These are phyloP conservation scores for Lampris megalopsis DNA, from an alignment of 2,113 vertebrate species.

Conservation along the genomic window DNA sequence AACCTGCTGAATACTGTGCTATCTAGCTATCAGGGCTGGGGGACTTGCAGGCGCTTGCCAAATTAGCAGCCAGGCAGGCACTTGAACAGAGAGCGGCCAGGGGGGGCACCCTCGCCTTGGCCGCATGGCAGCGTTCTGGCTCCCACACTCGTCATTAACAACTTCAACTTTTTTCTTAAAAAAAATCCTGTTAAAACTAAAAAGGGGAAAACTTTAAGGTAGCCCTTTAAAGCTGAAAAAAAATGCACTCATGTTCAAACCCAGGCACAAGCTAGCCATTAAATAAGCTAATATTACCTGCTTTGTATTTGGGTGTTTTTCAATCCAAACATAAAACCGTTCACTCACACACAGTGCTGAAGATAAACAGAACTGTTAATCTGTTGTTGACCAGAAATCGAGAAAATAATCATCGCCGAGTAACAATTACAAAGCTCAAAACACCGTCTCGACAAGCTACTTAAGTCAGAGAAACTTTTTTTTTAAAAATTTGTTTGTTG, in stretches of 20 bases:
- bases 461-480: no score
- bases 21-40: conserved; percentile 52
- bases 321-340: conserved; percentile 24
- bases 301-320: conserved; percentile 40
- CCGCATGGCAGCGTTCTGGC: background rate
- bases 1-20: conserved; percentile 83
- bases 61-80: conserved; percentile 52
- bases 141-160: conserved; percentile 26
- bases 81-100: conserved; percentile 21
- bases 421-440: no score
- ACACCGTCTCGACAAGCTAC: no score
- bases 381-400: conserved; percentile 19
- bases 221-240: no score
- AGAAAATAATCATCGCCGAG: background rate
- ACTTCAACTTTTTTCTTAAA: conserved; percentile 34
- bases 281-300: conserved; percentile 6
- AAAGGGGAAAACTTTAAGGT: no score
- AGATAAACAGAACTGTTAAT: conserved; percentile 17
- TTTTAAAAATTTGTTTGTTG: no score
- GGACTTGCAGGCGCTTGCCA: conserved; percentile 53
- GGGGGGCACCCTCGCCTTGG: conserved; percentile 17
- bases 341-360: conserved; percentile 16
- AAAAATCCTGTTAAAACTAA: no score
- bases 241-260: no score
- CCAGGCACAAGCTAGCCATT: background rate